phyloP scores from a whole-genome alignment of 2,113 vertebrate genomes.

The Syngnathus floridae region DNA sequence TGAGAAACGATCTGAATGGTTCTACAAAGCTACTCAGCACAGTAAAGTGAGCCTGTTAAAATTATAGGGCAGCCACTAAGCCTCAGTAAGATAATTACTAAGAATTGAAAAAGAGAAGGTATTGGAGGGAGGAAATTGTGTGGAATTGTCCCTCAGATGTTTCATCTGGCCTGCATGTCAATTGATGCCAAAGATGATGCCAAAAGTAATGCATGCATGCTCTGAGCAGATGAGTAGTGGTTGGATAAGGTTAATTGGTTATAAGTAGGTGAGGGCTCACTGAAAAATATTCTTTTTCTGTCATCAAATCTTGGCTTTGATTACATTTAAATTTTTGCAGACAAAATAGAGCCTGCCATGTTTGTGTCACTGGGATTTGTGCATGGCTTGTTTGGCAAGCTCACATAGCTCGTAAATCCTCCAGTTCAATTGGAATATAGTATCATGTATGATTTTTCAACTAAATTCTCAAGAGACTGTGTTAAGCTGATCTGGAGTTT shows the following conservation, averaged over 20 bases:
- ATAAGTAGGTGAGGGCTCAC: constrained; percentile 3
- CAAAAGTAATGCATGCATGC: constrained; percentile 39
- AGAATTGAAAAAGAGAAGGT: constrained; percentile 53
- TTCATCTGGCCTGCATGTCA: constrained; percentile 46
- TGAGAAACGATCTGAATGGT: constrained; percentile 61
- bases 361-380: not conserved
- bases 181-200: constrained; percentile 52
- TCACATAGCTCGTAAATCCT: not conserved
- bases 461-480: not conserved
- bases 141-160: constrained; percentile 34
- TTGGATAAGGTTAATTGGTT: constrained; percentile 48
- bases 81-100: constrained; percentile 56
- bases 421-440: not conserved
- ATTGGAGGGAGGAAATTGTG: constrained; percentile 29
- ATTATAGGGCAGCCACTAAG: constrained; percentile 42
- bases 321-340: not conserved
- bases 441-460: not conserved
- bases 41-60: constrained; percentile 46
- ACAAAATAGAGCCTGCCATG: not conserved
- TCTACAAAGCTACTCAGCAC: constrained; percentile 47
- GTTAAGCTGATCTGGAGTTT: not conserved
- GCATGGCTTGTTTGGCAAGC: not conserved
- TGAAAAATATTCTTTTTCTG: not conserved
- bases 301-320: not conserved
- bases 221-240: constrained; percentile 32